phyloP scores from a whole-genome alignment of 2,113 vertebrate genomes.

The Falco punctatus region DNA sequence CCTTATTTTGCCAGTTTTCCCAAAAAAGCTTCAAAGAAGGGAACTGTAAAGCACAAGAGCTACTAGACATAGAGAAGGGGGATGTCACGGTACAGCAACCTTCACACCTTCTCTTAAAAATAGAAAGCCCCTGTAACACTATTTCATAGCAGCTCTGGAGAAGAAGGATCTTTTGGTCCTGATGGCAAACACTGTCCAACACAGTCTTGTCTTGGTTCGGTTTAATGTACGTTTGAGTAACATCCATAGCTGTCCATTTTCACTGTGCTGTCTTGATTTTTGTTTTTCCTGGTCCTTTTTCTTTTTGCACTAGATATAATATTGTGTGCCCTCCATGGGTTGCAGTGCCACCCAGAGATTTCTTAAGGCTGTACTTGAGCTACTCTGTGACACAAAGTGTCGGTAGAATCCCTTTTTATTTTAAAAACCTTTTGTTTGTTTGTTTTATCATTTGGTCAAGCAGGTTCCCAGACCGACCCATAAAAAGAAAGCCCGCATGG shows the following conservation, averaged over 20 bases:
- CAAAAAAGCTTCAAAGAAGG: conserved; percentile 9
- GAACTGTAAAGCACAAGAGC: neutral
- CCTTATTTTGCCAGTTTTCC: neutral
- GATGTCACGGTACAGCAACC: neutral
- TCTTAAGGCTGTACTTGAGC: neutral
- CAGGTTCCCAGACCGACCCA: conserved; percentile 86
- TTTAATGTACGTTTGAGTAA: neutral
- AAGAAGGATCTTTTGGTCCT: neutral
- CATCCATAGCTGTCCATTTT: conserved; percentile 1
- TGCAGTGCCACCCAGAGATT: conserved; percentile 1
- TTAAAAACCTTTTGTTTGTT: conserved; percentile 67
- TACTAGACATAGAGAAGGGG: neutral
- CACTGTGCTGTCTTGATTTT: neutral
- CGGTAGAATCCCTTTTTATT: conserved; percentile 55
- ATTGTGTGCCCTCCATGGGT: neutral
- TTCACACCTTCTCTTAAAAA: neutral
- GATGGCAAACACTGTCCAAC: conserved; percentile 14
- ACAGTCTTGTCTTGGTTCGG: conserved; percentile 45
- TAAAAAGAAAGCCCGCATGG: conserved; percentile 99
- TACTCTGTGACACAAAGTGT: neutral
- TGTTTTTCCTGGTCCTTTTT: neutral
- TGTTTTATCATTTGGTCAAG: conserved; percentile 84
- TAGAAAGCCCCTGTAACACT: neutral
- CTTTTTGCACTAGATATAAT: neutral
- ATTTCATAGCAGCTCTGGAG: neutral